Conservation (phyloP, 2,888 invertebrate species). For the Rhopalosiphum nymphaeae region DNA sequence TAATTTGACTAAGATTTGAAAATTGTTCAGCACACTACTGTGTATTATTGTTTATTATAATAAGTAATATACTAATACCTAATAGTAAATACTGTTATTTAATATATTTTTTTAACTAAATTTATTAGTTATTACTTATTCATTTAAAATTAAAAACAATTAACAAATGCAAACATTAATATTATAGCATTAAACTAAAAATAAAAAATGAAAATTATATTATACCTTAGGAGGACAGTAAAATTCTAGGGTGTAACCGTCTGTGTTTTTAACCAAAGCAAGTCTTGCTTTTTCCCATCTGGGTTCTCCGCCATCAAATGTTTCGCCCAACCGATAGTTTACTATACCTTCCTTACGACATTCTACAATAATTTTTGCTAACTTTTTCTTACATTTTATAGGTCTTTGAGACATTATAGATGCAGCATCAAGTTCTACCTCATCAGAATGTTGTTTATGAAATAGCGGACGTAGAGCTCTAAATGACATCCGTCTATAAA, state of each 20-base stretch:
- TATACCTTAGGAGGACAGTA: constrained; percentile 91
- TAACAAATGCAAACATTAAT: background rate
- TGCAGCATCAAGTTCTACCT: constrained; percentile 77
- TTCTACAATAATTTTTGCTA: constrained; percentile 93
- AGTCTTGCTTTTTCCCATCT: constrained; percentile 96
- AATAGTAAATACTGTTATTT: too few species aligned
- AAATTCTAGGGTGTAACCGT: constrained; percentile 95
- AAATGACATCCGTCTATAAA: constrained; percentile 86
- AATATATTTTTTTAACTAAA: background rate
- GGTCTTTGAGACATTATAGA: constrained; percentile 72
- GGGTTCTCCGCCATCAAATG: constrained; percentile 86
- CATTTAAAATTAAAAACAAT: background rate
- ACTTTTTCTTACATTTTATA: constrained; percentile 85
- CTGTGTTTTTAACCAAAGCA: constrained; percentile 87
- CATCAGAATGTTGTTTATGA: constrained; percentile 91
- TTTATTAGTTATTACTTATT: background rate
- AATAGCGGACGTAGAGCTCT: constrained; percentile 89
- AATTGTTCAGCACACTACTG: too few species aligned
- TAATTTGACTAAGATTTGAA: too few species aligned
- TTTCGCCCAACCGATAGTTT: constrained; percentile 92
- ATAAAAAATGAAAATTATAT: background rate
- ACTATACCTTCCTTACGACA: constrained; percentile 94
- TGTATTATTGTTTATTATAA: too few species aligned
- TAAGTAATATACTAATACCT: too few species aligned
- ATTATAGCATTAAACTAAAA: background rate